Percentiles rank a stretch among this genome's conserved stretches.
Conservation (phyloP, 2,113 vertebrate genomes). For the Plecotus auritus region DNA sequence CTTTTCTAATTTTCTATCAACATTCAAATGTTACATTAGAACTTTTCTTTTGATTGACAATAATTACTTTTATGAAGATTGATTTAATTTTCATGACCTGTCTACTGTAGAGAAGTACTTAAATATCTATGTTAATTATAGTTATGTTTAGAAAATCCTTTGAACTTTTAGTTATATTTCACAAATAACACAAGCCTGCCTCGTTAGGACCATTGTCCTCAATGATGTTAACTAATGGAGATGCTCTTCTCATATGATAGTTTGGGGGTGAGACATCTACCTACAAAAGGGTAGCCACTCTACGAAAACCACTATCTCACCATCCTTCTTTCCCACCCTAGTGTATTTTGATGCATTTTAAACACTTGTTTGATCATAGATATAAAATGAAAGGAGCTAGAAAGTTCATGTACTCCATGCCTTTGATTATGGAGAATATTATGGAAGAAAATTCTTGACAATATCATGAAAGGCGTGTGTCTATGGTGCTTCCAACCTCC, state of each 20-base stretch:
- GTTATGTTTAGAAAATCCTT: neutral
- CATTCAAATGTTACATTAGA: slow-evolving; percentile 31
- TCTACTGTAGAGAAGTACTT: slow-evolving; percentile 32
- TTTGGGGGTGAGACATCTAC: neutral
- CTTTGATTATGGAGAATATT: neutral
- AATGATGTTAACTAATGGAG: neutral
- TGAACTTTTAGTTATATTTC: slow-evolving; percentile 50
- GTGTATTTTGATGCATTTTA: neutral
- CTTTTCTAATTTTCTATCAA: slow-evolving; percentile 15
- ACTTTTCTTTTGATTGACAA: neutral
- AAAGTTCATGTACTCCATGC: neutral
- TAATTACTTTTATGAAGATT: neutral
- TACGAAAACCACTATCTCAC: neutral
- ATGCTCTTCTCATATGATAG: neutral
- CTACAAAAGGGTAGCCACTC: neutral
- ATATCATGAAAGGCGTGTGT: neutral
- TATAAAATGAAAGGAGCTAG: neutral
- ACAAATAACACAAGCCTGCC: neutral
- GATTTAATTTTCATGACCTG: neutral
- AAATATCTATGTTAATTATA: neutral
- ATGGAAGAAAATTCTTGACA: neutral
- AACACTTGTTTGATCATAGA: neutral
- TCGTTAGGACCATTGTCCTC: neutral
- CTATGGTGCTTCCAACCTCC: accelerated
- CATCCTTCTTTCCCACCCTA: neutral